These are phyloP conservation scores for Tenebrosternarchus preto DNA, from an alignment of 2,113 vertebrate species.

Conservation along the genomic window DNA sequence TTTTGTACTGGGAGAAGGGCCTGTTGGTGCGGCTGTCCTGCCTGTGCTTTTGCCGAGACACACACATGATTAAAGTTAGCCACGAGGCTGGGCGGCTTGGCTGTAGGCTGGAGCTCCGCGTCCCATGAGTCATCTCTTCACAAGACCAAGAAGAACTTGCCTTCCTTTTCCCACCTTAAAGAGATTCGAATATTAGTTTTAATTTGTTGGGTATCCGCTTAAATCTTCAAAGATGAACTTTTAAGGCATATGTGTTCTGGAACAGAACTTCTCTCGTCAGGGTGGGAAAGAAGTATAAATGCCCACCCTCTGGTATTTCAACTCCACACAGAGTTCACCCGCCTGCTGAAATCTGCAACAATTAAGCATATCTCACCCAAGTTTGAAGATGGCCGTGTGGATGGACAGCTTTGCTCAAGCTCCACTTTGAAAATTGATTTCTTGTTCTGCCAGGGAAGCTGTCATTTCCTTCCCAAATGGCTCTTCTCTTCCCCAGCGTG, in stretches of 20 bases:
- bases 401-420: slow-evolving; percentile 65
- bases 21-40: slow-evolving; percentile 34
- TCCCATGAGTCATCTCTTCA: slow-evolving; percentile 55
- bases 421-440: slow-evolving; percentile 75
- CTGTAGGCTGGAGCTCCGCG: slow-evolving; percentile 54
- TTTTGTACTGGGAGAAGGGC: slow-evolving; percentile 1
- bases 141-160: slow-evolving; percentile 51
- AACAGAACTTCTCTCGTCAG: slow-evolving; percentile 71
- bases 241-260: slow-evolving; percentile 69
- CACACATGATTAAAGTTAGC: slow-evolving; percentile 52
- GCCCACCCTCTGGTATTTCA: slow-evolving; percentile 43
- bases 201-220: slow-evolving; percentile 71
- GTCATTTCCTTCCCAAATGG: slow-evolving; percentile 72
- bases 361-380: slow-evolving; percentile 68
- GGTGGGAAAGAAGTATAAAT: slow-evolving; percentile 64
- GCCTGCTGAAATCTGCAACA: slow-evolving; percentile 66
- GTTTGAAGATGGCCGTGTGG: slow-evolving; percentile 64
- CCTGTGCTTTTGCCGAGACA: slow-evolving; percentile 36
- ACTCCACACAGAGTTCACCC: slow-evolving; percentile 60
- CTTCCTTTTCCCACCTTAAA: slow-evolving; percentile 65
- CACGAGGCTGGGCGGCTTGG: slow-evolving; percentile 51
- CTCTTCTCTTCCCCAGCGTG: slow-evolving; percentile 63
- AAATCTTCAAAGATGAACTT: slow-evolving; percentile 78
- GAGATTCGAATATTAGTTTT: slow-evolving; percentile 72
- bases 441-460: slow-evolving; percentile 73